Base-by-base conservation (phyloP, 2,888 invertebrate genomes). In the Eupithecia insigniata region DNA sequence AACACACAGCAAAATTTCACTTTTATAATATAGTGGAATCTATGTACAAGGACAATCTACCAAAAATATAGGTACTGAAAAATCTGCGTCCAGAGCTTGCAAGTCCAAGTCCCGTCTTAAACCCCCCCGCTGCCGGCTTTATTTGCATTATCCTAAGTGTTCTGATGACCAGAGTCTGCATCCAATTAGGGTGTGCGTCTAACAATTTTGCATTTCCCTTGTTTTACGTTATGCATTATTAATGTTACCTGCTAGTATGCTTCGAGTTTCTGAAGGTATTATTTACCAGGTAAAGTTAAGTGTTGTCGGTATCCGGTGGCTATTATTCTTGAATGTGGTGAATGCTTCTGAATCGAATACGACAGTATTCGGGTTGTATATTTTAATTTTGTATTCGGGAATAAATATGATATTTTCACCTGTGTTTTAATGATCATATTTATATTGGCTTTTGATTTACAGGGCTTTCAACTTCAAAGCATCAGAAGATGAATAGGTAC, bases 161-260 rank as follows among this genome's bases (percentile, higher is more conserved):
- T 74, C 74, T 74, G 79, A 76, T 76, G 77, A 80, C 79, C 76
- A 72, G 64, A 77, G 74, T 60, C 58, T 69, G 70, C 69, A 78
- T 77, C 76, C 64, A 80, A 81, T 81, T 75, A 76, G 62, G 77
- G 61, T 55, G 65, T 69, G 73, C 51, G 69, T 62, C 70, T 73
- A 75, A 75, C 79, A 30, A 30, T 60, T 60, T 67, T 64, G 55
- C 55, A 67, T 28, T 62, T 34, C 39, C 14, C 26, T 70, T 32
- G 46, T 61, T 70, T 66, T 58, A 64, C 43, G 26, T 30, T 30
- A 30, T 60, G 18, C 30, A 60, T 30, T 60, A 30, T 60, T 60
- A 60, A 60, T 60, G 28, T 60, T 30, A 60, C 60, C 30, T 60
- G 60, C 10, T 55, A 30, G 18, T 28, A 30, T 22, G 18, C 18